Percentiles rank a stretch among this genome's conserved stretches.
Evolutionary conservation across 1,140 invertebrate genomes (phyloP).

Genomic region (Drosophila pandora): DNA sequence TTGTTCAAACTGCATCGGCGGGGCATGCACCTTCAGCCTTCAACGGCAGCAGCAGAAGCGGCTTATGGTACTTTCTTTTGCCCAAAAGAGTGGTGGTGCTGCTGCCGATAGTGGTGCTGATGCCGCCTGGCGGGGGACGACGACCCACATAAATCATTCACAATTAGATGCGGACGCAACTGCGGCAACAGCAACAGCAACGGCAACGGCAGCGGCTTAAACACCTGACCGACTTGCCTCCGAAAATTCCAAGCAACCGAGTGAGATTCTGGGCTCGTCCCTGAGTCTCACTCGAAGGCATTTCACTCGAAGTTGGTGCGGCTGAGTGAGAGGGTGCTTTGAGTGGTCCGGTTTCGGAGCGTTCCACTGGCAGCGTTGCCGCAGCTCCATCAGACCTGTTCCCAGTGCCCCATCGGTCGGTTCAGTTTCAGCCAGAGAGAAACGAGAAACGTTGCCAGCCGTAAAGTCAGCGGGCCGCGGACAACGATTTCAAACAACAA

Average conservation of each 20-base stretch:
- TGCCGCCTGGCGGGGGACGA: conserved; percentile 49
- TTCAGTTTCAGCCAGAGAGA: conserved; percentile 60
- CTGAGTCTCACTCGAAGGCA: background rate
- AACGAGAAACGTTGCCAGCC: conserved; percentile 57
- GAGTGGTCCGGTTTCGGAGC: conserved; percentile 38
- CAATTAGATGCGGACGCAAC: conserved; percentile 75
- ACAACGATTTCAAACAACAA: conserved; percentile 18
- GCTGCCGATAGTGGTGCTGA: conserved; percentile 1
- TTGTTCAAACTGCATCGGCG: conserved; percentile 42
- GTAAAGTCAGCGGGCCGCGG: conserved; percentile 42
- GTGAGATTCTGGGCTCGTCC: background rate
- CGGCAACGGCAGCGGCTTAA: conserved; percentile 25
- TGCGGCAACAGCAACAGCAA: conserved; percentile 15
- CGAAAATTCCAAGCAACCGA: conserved; percentile 5
- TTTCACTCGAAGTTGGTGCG: conserved; percentile 13
- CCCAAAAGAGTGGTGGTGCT: conserved; percentile 12
- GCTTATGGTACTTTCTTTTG: conserved; percentile 48
- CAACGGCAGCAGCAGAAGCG: conserved; percentile 15
- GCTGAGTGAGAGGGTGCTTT: background rate
- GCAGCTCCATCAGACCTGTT: conserved; percentile 61
- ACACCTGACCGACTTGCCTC: conserved; percentile 55
- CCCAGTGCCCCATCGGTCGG: conserved; percentile 41
- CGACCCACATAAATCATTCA: conserved; percentile 80
- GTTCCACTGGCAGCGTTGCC: conserved; percentile 24
- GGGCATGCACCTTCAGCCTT: conserved; percentile 16